Conservation (phyloP, 2,797 vertebrate genomes). For the Aeoliscus strigatus region DNA sequence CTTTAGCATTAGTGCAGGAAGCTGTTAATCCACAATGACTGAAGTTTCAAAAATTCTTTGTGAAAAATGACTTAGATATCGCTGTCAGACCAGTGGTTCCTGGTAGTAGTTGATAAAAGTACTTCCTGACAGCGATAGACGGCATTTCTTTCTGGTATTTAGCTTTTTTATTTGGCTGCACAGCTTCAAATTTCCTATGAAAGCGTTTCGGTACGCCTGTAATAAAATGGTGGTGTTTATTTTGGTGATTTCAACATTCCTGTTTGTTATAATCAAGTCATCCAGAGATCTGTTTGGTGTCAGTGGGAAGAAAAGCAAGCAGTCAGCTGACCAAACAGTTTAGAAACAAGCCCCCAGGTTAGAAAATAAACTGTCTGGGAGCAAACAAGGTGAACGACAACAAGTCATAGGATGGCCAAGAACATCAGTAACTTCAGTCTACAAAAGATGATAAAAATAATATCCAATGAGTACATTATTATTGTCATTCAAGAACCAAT, state of each 20-base stretch:
- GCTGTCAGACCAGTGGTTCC: slow-evolving; percentile 1
- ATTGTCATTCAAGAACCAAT: too few relatives aligned
- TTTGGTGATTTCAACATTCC: too few relatives aligned
- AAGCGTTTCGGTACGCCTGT: too few relatives aligned
- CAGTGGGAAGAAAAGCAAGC: not conserved
- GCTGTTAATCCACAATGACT: not conserved
- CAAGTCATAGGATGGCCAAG: too few relatives aligned
- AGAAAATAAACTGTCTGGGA: not conserved
- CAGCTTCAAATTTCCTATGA: too few relatives aligned
- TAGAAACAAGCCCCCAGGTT: slow-evolving; percentile 1
- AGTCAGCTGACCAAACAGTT: slow-evolving; percentile 2
- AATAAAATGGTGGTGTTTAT: too few relatives aligned
- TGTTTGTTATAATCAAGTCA: not conserved
- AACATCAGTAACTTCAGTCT: too few relatives aligned
- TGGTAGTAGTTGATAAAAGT: slow-evolving; percentile 13
- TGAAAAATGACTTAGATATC: slow-evolving; percentile 11
- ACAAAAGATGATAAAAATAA: too few relatives aligned
- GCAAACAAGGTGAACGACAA: not conserved
- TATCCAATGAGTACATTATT: too few relatives aligned
- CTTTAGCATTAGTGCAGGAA: not conserved
- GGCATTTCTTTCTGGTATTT: too few relatives aligned
- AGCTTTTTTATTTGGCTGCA: too few relatives aligned
- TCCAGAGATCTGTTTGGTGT: not conserved
- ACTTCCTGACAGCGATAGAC: too few relatives aligned
- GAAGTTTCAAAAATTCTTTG: not conserved